A percentile compares a stretch with the other conserved stretches of the same genome.
Evolutionary conservation across 1,140 invertebrate genomes (phyloP).

Genomic region (Maconellicoccus hirsutus): DNA sequence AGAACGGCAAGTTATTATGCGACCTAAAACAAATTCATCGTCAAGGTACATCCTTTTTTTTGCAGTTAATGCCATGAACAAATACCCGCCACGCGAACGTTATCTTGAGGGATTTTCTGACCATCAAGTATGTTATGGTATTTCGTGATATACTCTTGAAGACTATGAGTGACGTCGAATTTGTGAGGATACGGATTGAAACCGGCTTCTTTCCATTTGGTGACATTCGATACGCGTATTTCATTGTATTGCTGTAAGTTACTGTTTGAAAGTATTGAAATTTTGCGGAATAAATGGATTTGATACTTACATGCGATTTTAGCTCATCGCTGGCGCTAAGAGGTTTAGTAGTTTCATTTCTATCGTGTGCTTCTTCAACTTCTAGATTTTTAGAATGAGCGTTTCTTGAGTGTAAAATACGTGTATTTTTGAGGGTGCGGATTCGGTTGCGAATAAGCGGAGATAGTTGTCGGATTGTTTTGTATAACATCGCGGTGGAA

Average conservation of each 20-base stretch:
- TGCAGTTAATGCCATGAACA: not conserved
- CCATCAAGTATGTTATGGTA: conserved; percentile 59
- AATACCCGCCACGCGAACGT: conserved; percentile 62
- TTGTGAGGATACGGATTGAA: conserved; percentile 97
- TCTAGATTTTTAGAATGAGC: no score
- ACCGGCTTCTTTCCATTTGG: conserved; percentile 61
- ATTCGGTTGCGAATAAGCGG: no score
- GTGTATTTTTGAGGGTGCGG: no score
- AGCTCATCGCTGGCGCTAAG: no score
- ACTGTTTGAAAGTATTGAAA: not conserved
- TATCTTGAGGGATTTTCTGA: conserved; percentile 57
- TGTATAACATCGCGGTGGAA: no score
- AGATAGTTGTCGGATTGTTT: no score
- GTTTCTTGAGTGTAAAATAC: no score
- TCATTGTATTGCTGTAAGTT: conserved; percentile 70
- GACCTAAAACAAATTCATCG: conserved; percentile 41
- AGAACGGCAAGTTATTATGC: conserved; percentile 87
- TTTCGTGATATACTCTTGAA: conserved; percentile 81
- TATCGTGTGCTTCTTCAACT: no score
- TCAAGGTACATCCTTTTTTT: not conserved
- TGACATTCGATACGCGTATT: conserved; percentile 59
- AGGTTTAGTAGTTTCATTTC: no score
- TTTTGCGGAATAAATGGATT: no score
- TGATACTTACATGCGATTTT: not conserved
- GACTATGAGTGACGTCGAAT: conserved; percentile 81